phyloP scores from a whole-genome alignment of 2,797 vertebrate species.

The Macropus fuliginosus region DNA sequence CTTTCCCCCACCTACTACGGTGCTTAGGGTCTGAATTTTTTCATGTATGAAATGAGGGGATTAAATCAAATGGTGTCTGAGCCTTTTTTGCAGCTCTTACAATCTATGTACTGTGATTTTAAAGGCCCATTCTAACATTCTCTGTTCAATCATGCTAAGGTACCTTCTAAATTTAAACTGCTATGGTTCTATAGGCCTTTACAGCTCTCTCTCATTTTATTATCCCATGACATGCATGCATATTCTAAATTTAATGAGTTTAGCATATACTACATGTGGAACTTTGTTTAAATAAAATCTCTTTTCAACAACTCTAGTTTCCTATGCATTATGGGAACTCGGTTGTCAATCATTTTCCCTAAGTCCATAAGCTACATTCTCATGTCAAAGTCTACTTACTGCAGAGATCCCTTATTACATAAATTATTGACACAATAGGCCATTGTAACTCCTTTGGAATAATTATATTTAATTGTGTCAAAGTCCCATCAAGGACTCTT shows the following conservation, averaged over 20 bases:
- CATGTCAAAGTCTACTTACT: constrained; percentile 70
- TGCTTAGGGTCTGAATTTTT: neutral
- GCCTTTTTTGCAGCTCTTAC: neutral
- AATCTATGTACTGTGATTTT: neutral
- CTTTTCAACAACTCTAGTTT: constrained; percentile 20
- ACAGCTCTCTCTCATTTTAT: neutral
- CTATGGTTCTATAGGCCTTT: neutral
- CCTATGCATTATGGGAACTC: constrained; percentile 30
- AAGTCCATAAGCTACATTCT: constrained; percentile 47
- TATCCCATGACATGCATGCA: neutral
- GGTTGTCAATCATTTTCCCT: constrained; percentile 46
- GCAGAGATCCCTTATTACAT: constrained; percentile 78
- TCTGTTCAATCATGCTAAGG: neutral
- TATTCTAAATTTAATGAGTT: constrained; percentile 7
- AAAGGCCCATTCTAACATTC: neutral
- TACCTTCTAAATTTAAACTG: neutral
- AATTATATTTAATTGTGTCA: constrained; percentile 83
- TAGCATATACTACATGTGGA: neutral
- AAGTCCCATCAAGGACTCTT: constrained; percentile 82
- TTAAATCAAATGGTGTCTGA: neutral
- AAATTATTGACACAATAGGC: constrained; percentile 83
- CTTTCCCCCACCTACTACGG: neutral
- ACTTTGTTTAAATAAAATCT: neutral
- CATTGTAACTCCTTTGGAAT: constrained; percentile 81
- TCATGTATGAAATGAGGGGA: neutral